Conservation (phyloP, 2,797 vertebrate species). For the Cossypha caffra region DNA sequence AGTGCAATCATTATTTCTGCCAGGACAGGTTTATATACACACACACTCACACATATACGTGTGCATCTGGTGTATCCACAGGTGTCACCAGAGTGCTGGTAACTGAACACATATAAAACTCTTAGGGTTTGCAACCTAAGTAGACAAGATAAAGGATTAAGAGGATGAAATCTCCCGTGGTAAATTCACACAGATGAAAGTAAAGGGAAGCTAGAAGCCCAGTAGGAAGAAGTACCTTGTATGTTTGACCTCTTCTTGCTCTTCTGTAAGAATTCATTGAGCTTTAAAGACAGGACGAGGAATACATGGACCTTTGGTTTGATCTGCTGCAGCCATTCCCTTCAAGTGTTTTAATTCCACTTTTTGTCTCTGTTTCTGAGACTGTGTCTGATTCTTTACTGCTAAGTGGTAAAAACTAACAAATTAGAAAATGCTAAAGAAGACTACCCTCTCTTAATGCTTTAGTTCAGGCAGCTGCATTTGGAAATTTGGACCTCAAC, state of each 20-base stretch:
- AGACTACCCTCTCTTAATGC: background rate
- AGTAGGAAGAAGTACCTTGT: background rate
- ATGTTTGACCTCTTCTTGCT: background rate
- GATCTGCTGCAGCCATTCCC: background rate
- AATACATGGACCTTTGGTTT: background rate
- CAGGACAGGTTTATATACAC: background rate
- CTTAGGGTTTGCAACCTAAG: background rate
- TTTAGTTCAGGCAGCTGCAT: background rate
- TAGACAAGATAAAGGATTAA: background rate
- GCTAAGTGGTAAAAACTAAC: background rate
- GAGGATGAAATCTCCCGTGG: background rate
- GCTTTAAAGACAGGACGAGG: background rate
- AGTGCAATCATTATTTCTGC: background rate
- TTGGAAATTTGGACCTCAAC: background rate
- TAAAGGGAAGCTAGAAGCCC: background rate
- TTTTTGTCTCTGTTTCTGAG: background rate
- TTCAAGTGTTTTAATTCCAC: background rate
- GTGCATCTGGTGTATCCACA: background rate
- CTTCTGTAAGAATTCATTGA: background rate
- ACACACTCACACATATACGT: fast-evolving
- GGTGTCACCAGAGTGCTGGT: background rate
- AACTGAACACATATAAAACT: background rate
- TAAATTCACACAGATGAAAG: background rate
- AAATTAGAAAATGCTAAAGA: background rate
- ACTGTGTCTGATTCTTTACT: background rate